These are phyloP conservation scores for Borostomias antarcticus DNA, from an alignment of 2,797 vertebrate species.

Conservation along the genomic window DNA sequence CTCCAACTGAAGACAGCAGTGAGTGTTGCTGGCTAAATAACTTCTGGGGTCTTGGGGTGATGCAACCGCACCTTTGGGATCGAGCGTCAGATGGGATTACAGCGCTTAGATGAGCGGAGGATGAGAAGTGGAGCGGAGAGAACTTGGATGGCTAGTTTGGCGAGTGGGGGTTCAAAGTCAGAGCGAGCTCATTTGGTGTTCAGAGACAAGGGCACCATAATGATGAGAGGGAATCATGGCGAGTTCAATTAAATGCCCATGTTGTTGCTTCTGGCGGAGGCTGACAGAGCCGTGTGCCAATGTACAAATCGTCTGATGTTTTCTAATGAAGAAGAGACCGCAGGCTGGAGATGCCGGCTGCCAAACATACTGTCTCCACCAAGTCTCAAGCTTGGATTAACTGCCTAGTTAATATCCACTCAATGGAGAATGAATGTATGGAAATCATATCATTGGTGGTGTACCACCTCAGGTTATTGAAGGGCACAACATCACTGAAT, in stretches of 20 bases:
- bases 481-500: background rate
- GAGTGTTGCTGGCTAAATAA: conserved; percentile 44
- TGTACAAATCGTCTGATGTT: conserved; percentile 43
- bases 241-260: conserved; percentile 68
- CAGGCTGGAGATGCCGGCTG: background rate
- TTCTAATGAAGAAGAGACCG: conserved; percentile 42
- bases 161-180: background rate
- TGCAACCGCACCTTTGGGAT: conserved; percentile 59
- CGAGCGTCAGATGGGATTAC: conserved; percentile 47
- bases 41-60: conserved; percentile 41
- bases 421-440: background rate
- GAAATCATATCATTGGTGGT: background rate
- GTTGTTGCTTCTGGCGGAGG: conserved; percentile 53
- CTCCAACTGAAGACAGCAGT: conserved; percentile 41
- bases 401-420: background rate
- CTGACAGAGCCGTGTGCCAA: conserved; percentile 33
- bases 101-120: conserved; percentile 63
- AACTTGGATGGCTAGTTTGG: background rate
- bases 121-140: conserved; percentile 61
- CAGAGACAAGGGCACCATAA: conserved; percentile 49
- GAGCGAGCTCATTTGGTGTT: background rate
- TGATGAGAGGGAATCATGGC: conserved; percentile 67
- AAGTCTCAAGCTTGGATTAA: background rate
- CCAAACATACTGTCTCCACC: background rate
- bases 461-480: background rate